Base-by-base conservation (phyloP, 2,113 vertebrate genomes). In the Etheostoma spectabile region DNA sequence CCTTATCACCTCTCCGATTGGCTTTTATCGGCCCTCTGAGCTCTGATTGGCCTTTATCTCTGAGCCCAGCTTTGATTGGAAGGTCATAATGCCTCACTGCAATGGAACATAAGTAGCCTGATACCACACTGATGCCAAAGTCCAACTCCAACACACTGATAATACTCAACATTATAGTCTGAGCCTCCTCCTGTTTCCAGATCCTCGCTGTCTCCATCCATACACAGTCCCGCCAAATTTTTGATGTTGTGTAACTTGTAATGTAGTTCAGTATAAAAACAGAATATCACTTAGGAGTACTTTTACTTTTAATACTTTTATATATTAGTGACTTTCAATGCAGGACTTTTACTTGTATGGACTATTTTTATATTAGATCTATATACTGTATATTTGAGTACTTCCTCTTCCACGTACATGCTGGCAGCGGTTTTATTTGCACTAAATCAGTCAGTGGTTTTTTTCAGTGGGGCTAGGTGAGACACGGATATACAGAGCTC, bases 1-100 rank as follows among this genome's bases (percentile, higher is more conserved):
- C 85, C 91, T 93, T 93, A 93, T 93, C 91, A 86, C 71, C 42
- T 66, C 74, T 90, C 70, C 88, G 86, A 91, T 91, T 91, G 88
- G 87, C 86, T 79, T 70, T 90, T 89, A 92, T 93, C 86, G 60
- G 72, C 51, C 62, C 73, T 82, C 79, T 77, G 72, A 78, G 86
- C 88, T 89, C 81, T 85, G 91, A 92, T 94, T 93, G 90, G 90
- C 53, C 69, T 57, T 89, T 90, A 92, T 93, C 90, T 87, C 55
- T 61, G 33, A 24, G 10, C 33, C 38, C 51, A 5, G 87, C 85
- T 86, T 75, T 84, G 89, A 93, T 91, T 91, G 85, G 73, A 81
- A 79, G 84, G 88, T 85, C 85, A 85, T 81, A 88, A 84, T 46
- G 74, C 82, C 48, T 86, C 51, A 68, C 51, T 89, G 82, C 87